A percentile compares a stretch with the other conserved stretches of the same genome.
Conservation (phyloP, 2,797 vertebrate species). For the Zenarchopterus dispar region DNA sequence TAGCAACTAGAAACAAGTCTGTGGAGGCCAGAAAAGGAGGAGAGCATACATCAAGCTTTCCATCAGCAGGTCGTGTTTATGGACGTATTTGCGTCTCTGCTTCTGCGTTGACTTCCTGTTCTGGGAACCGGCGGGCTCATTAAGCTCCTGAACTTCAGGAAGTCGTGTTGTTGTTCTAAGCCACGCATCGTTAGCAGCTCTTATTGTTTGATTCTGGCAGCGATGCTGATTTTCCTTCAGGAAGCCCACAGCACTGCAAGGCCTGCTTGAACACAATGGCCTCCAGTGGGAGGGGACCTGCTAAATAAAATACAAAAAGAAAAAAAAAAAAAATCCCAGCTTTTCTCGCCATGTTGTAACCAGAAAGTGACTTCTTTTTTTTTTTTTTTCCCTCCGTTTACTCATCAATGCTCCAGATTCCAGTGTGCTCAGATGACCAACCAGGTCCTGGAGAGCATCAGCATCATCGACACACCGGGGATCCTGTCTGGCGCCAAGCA, state of each 20-base stretch:
- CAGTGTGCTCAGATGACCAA: conserved; percentile 91
- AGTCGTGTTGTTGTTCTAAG: conserved; percentile 81
- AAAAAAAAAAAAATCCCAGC: too few species aligned
- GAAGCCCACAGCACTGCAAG: conserved; percentile 75
- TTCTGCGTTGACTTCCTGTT: conserved; percentile 77
- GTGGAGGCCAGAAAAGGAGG: conserved; percentile 1
- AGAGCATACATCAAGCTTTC: conserved; percentile 52
- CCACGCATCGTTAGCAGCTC: conserved; percentile 75
- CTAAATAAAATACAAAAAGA: background rate
- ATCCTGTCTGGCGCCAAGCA: conserved; percentile 91
- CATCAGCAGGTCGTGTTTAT: conserved; percentile 60
- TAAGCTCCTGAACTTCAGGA: conserved; percentile 79
- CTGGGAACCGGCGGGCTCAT: conserved; percentile 69
- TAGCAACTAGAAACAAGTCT: background rate
- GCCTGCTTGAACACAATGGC: conserved; percentile 80
- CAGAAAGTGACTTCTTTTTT: conserved; percentile 11
- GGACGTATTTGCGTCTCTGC: conserved; percentile 62
- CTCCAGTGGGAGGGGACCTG: conserved; percentile 56
- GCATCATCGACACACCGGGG: conserved; percentile 90
- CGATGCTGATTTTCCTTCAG: conserved; percentile 83
- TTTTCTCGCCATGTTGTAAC: conserved; percentile 12
- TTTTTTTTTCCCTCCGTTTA: conserved; percentile 1
- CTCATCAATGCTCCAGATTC: conserved; percentile 79
- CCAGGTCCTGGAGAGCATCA: conserved; percentile 94
- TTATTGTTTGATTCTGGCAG: conserved; percentile 87